These are phyloP conservation scores for Grapholita molesta DNA, from an alignment of 1,140 invertebrate genomes.

Conservation along the genomic window DNA sequence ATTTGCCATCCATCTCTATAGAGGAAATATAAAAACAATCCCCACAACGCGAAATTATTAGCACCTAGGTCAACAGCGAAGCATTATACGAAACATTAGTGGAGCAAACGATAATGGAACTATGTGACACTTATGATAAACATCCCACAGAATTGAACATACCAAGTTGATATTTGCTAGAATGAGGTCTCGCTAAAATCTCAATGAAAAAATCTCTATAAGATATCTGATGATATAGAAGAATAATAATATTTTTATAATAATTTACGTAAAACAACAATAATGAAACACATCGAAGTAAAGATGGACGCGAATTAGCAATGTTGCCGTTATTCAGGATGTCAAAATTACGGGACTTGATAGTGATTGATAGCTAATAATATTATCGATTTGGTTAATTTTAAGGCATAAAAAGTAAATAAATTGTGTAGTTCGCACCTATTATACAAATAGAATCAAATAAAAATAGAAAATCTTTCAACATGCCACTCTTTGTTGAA, in stretches of 20 bases:
- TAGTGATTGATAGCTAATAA: not conserved
- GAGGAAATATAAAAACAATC: conserved; percentile 26
- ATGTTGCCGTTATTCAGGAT: conserved; percentile 54
- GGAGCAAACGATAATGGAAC: conserved; percentile 69
- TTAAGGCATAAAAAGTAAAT: not conserved
- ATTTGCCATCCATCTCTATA: conserved; percentile 22
- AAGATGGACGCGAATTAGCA: conserved; percentile 74
- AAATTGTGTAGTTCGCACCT: no score
- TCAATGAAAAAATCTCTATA: conserved; percentile 27
- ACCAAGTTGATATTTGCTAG: conserved; percentile 32
- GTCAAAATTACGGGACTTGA: conserved; percentile 15
- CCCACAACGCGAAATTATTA: conserved; percentile 50
- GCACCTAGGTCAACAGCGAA: conserved; percentile 72
- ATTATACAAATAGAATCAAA: no score
- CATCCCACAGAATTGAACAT: conserved; percentile 31
- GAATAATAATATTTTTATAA: conserved; percentile 53
- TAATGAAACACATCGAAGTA: conserved; percentile 65
- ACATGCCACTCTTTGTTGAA: not conserved
- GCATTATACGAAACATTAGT: conserved; percentile 71
- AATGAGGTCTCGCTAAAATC: conserved; percentile 19
- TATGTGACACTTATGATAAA: conserved; percentile 66
- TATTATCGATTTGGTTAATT: not conserved
- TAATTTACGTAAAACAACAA: conserved; percentile 65
- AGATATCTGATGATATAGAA: conserved; percentile 20
- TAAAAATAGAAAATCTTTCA: no score